Conservation (phyloP, 2,888 invertebrate genomes). For the Perizoma affinitatum region DNA sequence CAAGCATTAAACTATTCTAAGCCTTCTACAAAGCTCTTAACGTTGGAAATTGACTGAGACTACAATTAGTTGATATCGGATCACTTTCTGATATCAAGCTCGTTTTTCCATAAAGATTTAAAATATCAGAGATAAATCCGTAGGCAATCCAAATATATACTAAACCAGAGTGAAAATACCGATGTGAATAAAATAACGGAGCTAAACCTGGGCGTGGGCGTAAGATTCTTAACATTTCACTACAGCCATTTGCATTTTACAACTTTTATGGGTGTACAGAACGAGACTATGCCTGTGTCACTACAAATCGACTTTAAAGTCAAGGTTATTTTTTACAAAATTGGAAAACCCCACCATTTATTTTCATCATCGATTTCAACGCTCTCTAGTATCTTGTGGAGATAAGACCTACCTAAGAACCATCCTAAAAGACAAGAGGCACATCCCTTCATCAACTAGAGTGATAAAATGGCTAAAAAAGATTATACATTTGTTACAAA, state of each 20-base stretch:
- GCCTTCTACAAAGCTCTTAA: not conserved
- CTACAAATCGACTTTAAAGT: slow-evolving; percentile 30
- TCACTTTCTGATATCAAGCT: slow-evolving; percentile 24
- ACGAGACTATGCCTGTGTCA: slow-evolving; percentile 50
- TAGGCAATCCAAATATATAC: slow-evolving; percentile 45
- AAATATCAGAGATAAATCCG: slow-evolving; percentile 46
- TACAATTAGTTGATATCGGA: slow-evolving; percentile 30
- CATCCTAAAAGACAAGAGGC: too few relatives aligned
- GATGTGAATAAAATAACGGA: slow-evolving; percentile 72
- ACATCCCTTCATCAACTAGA: too few relatives aligned
- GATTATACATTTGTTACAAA: too few relatives aligned
- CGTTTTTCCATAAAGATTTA: slow-evolving; percentile 33
- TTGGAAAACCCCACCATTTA: too few relatives aligned
- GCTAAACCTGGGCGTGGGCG: slow-evolving; percentile 63
- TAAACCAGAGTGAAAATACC: slow-evolving; percentile 57
- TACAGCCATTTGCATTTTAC: slow-evolving; percentile 80
- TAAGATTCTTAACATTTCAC: slow-evolving; percentile 78
- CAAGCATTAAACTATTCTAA: slow-evolving; percentile 3
- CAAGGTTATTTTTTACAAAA: slow-evolving; percentile 1
- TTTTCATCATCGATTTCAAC: too few relatives aligned
- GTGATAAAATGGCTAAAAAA: too few relatives aligned
- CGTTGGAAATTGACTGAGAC: slow-evolving; percentile 9
- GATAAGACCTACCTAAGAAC: too few relatives aligned
- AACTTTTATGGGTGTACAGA: slow-evolving; percentile 78
- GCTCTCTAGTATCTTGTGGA: too few relatives aligned